These are phyloP conservation scores for Anastrepha obliqua DNA, from an alignment of 1,140 invertebrate species.

Conservation along the genomic window DNA sequence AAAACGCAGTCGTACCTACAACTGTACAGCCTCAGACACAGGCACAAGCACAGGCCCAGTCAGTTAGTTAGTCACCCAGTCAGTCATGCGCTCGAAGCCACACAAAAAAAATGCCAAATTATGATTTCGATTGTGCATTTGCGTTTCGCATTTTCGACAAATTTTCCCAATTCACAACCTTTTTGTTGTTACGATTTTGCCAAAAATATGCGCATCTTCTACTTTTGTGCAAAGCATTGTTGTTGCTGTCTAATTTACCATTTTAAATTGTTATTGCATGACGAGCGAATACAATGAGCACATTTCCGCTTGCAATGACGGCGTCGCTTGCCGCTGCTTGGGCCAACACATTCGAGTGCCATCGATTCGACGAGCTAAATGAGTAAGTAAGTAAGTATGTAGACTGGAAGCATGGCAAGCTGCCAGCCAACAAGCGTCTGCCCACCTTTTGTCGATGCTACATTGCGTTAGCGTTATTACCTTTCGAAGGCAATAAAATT, in stretches of 20 bases:
- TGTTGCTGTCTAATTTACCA: conserved; percentile 58
- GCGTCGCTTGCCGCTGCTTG: neutral
- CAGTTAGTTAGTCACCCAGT: too few relatives aligned
- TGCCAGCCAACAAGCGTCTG: neutral
- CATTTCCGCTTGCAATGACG: conserved; percentile 36
- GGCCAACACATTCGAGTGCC: too few relatives aligned
- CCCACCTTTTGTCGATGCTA: neutral
- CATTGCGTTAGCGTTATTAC: conserved; percentile 54
- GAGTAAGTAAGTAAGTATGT: too few relatives aligned
- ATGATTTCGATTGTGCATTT: conserved; percentile 50
- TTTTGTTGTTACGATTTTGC: neutral
- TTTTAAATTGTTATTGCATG: conserved; percentile 59
- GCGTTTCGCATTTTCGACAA: conserved; percentile 15
- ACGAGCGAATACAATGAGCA: conserved; percentile 48
- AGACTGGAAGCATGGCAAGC: neutral
- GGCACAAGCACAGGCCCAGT: neutral
- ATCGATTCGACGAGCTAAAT: conserved; percentile 18
- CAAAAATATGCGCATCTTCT: neutral
- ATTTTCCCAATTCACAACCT: neutral
- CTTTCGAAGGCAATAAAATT: conserved; percentile 70
- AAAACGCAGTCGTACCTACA: neutral
- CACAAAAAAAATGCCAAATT: conserved; percentile 34
- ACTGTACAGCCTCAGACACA: too few relatives aligned
- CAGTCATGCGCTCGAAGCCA: conserved; percentile 2
- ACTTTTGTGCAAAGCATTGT: conserved; percentile 1